Conservation (phyloP, 2,113 vertebrate genomes). For the Albula glossodonta region DNA sequence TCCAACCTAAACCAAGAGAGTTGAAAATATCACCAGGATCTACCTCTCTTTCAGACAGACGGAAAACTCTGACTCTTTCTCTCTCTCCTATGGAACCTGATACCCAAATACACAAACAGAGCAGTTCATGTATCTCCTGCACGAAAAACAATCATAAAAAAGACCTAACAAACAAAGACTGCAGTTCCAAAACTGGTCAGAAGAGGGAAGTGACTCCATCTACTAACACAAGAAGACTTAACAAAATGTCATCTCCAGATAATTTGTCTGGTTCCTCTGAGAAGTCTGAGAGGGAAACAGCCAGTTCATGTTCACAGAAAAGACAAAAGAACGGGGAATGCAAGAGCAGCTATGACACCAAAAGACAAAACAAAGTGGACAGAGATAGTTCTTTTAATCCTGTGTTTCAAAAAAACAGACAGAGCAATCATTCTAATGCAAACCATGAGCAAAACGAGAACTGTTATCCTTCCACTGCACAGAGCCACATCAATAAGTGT, state of each 20-base stretch:
- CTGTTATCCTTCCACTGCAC: neutral
- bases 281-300: neutral
- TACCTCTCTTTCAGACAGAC: slow-evolving; percentile 58
- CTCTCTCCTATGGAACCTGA: slow-evolving; percentile 48
- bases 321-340: neutral
- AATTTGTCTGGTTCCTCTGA: neutral
- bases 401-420: neutral
- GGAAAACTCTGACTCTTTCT: slow-evolving; percentile 61
- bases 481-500: neutral
- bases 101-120: slow-evolving; percentile 17
- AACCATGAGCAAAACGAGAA: neutral
- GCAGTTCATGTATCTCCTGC: neutral
- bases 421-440: neutral
- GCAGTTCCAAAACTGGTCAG: slow-evolving; percentile 17
- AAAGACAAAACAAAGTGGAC: neutral
- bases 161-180: neutral
- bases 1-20: slow-evolving; percentile 36
- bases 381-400: neutral
- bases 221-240: neutral
- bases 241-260: neutral
- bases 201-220: slow-evolving; percentile 7
- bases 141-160: neutral
- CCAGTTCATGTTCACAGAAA: neutral
- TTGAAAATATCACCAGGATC: slow-evolving; percentile 48
- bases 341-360: neutral